These are phyloP conservation scores for Cacatua alba DNA, from an alignment of 2,113 vertebrate species.

Conservation along the genomic window DNA sequence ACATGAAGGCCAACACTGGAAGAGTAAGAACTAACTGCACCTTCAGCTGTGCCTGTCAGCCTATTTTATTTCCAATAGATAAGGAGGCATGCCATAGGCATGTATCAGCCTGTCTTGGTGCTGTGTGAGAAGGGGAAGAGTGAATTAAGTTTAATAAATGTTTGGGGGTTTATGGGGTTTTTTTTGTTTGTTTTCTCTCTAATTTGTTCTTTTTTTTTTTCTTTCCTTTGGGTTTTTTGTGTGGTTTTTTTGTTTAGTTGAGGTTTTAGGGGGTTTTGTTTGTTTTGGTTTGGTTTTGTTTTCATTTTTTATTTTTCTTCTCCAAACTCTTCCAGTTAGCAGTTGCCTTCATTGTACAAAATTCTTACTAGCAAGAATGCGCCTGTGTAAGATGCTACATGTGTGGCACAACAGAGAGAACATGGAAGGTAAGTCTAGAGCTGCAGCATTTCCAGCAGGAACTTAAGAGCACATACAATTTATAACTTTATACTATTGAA, in stretches of 20 bases:
- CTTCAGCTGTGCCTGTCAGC: background rate
- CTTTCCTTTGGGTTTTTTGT: background rate
- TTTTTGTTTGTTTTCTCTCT: too few species aligned
- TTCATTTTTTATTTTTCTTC: background rate
- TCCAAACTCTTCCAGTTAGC: background rate
- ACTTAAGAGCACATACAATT: background rate
- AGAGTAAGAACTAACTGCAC: background rate
- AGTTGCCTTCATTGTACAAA: background rate
- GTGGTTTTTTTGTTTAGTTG: too few species aligned
- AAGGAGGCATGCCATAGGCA: background rate
- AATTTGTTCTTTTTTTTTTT: background rate
- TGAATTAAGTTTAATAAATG: background rate
- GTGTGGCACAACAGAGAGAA: background rate
- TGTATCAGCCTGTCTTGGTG: background rate
- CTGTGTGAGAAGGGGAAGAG: background rate
- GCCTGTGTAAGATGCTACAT: background rate
- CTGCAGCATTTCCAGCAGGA: background rate
- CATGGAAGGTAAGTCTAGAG: background rate
- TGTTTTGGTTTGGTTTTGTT: accelerated
- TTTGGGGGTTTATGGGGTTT: background rate
- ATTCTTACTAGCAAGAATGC: accelerated
- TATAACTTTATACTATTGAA: background rate
- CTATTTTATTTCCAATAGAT: background rate
- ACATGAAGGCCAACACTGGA: background rate
- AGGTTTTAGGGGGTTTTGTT: background rate